Evolutionary conservation across 2,797 vertebrate genomes (phyloP), one percentile per base, ranked within the genome.

Genomic region (Alca torda): DNA sequence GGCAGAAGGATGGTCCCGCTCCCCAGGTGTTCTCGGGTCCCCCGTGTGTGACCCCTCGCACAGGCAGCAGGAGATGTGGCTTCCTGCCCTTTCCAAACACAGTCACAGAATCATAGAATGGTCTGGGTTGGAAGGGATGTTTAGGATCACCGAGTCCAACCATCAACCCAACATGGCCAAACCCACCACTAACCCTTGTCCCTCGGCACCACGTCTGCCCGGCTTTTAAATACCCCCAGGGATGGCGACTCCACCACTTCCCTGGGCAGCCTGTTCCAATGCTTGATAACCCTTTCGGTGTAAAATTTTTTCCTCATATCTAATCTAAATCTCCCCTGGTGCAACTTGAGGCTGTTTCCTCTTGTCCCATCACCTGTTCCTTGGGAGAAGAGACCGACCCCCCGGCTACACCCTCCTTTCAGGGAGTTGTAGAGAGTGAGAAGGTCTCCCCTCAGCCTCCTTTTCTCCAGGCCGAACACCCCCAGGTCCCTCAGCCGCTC

Each of bases 11-110:
- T 72, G 37, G 28, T 80, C 25, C 51, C 3, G 1, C 43, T 60
- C 33, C 33, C 11, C 30, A 17, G 14, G 7, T 1, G 0, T 24
- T 11, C 56, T 48, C 15, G 6, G 15, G 11, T 60, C 45, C 41
- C 25, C 28, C 0, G 2, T 26, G 7, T 8, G 43, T 11, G n/a
- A 9, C 16, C 28, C 17, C 15, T 39, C 24, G 11, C 39, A 25
- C 2, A 15, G 3, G 64, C 43, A 83, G 75, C 39, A 9, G 43
- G 33, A 65, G 21, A 13, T 3, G 6, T 17, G 61, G 23, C 46
- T 54, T 41, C 7, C 31, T 19, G n/a, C 21, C 19, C 77, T 74
- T 20, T 57, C 30, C 51, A 24, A 3, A 13, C 6, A 19, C 19
- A 12, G 56, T 23, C 56, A 23, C 6, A 26, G 35, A 35, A 37